These are phyloP conservation scores for Squalus acanthias DNA, from an alignment of 2,797 vertebrate genomes.

Conservation along the genomic window DNA sequence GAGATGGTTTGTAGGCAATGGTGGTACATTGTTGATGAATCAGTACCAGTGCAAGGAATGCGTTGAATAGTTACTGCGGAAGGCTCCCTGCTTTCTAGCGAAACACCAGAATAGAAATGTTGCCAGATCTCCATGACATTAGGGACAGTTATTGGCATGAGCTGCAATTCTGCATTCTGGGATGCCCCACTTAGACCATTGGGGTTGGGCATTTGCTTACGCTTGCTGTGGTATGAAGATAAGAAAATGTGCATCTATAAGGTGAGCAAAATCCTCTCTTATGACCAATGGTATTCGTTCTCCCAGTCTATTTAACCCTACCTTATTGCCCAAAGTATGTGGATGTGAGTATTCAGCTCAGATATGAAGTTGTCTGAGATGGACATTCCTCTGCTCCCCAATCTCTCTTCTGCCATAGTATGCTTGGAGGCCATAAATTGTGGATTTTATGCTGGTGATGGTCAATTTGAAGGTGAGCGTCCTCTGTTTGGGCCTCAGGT, in stretches of 20 bases:
- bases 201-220: background rate
- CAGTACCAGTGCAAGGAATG: background rate
- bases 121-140: background rate
- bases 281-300: background rate
- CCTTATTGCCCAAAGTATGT: background rate
- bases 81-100: background rate
- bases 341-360: background rate
- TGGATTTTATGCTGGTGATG: background rate
- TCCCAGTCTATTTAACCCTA: background rate
- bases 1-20: background rate
- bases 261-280: background rate
- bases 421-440: no score
- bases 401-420: no score
- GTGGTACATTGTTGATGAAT: background rate
- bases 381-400: background rate
- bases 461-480: background rate
- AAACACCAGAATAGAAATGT: background rate
- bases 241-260: background rate
- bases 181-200: background rate
- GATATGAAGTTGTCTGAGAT: background rate
- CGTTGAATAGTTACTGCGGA: background rate
- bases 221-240: background rate
- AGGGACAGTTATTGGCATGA: background rate
- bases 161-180: background rate
- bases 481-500: background rate